Base-by-base conservation (phyloP, 2,113 vertebrate genomes). In the Cygnus buccinator region DNA sequence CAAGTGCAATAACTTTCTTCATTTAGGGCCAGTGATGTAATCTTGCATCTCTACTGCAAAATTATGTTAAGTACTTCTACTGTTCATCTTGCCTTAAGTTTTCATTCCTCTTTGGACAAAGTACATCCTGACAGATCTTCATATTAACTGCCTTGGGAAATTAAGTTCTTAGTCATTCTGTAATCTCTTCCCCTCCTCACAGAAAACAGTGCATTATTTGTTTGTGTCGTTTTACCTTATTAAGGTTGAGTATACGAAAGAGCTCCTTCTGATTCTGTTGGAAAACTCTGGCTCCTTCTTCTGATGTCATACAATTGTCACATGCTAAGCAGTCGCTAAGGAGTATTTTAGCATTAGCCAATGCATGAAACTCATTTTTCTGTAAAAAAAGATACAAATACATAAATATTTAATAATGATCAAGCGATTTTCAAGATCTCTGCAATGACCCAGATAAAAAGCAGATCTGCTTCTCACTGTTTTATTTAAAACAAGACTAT, bases 251-350 rank as follows among this genome's bases (percentile, higher is more conserved):
- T 57, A 99, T 66, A 5, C 57, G 98, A 73, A 99, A 98, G 93
- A 99, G 96, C 39, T 98, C 98, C 84, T 99, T 98, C 96, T 99
- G 97, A 57, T 98, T 99, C 97, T 99, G 99, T 19, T 99, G 98
- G 77, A 98, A 98, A 93, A 99, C 98, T 95, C 97, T 98, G 88
- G 96, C 95, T 67, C 98, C 98, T 97, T 99, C 99, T 54, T 99
- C 98, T 2, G 98, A 96, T 1, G 99, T 99, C 75, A 99, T 94
- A 43, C 99, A 99, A 68, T 98, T 99, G 6, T 99, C 99, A 91
- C 99, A 99, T 3, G 99, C 99, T 96, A 99, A 97, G 97, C 99
- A 99, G 52, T 99, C 98, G 2, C 99, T 99, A 95, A 99, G 98
- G 93, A 99, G 96, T 97, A 99, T 91, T 95, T 97, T 98, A 94